Conservation (phyloP, 2,888 invertebrate genomes). For the Bugula neritina region DNA sequence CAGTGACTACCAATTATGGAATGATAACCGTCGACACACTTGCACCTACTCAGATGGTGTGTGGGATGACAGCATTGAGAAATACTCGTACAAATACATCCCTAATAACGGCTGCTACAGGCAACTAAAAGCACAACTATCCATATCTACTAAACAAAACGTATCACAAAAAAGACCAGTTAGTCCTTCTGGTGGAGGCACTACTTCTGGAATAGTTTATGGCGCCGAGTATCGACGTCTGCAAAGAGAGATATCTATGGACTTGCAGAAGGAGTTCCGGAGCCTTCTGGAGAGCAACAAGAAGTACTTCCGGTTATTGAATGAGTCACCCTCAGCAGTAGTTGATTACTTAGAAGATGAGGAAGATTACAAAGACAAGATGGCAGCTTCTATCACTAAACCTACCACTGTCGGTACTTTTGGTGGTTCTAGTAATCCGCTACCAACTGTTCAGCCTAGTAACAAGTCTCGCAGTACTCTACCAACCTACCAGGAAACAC, state of each 20-base stretch:
- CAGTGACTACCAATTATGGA: background rate
- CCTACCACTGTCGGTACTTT: background rate
- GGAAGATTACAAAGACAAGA: slow-evolving; percentile 13
- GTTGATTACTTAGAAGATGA: slow-evolving; percentile 21
- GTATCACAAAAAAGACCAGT: background rate
- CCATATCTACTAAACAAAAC: background rate
- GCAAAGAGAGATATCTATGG: slow-evolving; percentile 2
- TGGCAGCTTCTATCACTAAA: too few species aligned
- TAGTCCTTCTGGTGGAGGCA: too few species aligned
- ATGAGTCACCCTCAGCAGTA: background rate
- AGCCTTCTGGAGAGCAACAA: background rate
- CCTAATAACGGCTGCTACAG: slow-evolving; percentile 25
- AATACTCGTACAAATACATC: slow-evolving; percentile 23
- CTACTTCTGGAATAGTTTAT: background rate
- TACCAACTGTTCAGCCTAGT: background rate
- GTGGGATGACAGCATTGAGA: slow-evolving; percentile 13
- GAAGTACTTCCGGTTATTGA: background rate
- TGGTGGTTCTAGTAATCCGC: background rate
- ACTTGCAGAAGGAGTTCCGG: background rate
- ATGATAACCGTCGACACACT: background rate
- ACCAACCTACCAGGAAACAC: background rate
- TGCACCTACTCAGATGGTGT: background rate
- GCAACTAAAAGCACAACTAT: background rate
- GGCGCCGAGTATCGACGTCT: background rate
- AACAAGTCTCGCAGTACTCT: background rate